Evolutionary conservation across 2,888 invertebrate species (phyloP), one percentile per base, ranked within the genome.

Genomic region (Coleophora flavipennella): DNA sequence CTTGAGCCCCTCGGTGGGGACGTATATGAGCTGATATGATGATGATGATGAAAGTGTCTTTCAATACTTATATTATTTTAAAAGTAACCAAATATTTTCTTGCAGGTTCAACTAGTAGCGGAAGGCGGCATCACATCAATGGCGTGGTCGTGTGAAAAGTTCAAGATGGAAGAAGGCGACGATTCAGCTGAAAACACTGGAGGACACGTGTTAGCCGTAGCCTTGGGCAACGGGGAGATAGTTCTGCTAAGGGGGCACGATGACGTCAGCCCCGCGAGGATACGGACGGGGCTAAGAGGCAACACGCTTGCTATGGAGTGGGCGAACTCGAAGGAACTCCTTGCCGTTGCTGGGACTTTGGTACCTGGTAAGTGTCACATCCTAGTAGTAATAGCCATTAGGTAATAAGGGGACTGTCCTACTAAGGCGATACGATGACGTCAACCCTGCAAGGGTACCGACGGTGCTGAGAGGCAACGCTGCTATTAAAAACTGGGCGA

Each of bases 61-160:
- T n/a, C n/a, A n/a, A n/a, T n/a, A n/a, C n/a, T n/a, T n/a, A n/a
- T n/a, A n/a, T n/a, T n/a, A n/a, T n/a, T n/a, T 20, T 4, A 20
- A 20, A 20, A 20, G 20, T 20, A 20, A 20, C 20, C n/a, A n/a
- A 20, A 4, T 20, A 4, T 20, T 20, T 20, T 20, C 3, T 29
- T 14, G 12, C 51, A 85, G 85, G 91, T 95, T n/a, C 92, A 93
- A 62, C 71, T 96, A n/a, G 90, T 91, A 43, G 90, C 92, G 31
- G 93, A 94, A 60, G 92, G 95, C 40, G 93, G 93, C 8, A 96
- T 98, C 55, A 91, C 91, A 2, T 90, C 93, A 35, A 95, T 98
- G 94, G 92, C 95, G 11, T 98, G 97, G 97, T 96, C 96, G 13
- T 97, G 97, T 67, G 96, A 97, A 70, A 97, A 97, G 66, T 97